Evolutionary conservation across 1,140 invertebrate species (phyloP).

Genomic region (Xylocopa sonorina): DNA sequence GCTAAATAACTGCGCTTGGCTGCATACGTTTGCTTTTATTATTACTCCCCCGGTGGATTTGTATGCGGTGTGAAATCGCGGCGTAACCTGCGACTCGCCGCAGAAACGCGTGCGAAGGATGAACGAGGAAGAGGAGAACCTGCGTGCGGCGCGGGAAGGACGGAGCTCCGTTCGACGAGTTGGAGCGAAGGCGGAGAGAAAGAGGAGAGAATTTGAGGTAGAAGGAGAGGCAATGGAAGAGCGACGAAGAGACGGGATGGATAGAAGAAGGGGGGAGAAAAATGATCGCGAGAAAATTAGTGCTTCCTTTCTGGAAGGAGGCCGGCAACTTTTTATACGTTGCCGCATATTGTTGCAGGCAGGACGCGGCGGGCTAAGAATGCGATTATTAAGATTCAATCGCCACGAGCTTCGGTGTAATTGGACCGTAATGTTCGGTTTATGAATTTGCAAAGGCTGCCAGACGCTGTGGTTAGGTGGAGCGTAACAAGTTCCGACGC

Average conservation of each 20-base stretch:
- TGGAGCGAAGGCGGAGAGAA: not conserved
- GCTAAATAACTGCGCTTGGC: slow-evolving; percentile 51
- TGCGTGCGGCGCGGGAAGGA: not conserved
- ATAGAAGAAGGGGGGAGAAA: not conserved
- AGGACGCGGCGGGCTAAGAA: slow-evolving; percentile 3
- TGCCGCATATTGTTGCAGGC: slow-evolving; percentile 16
- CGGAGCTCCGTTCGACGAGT: not conserved
- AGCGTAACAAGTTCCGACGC: too few species aligned
- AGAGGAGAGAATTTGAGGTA: not conserved
- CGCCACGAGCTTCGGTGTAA: slow-evolving; percentile 12
- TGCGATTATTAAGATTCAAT: slow-evolving; percentile 32
- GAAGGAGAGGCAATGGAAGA: too few species aligned
- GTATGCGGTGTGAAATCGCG: slow-evolving; percentile 36
- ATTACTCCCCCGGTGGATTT: slow-evolving; percentile 37
- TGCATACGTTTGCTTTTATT: slow-evolving; percentile 47
- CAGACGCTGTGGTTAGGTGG: not conserved
- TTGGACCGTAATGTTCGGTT: slow-evolving; percentile 21
- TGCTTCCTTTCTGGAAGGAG: not conserved
- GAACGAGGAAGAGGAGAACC: not conserved
- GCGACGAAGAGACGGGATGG: not conserved
- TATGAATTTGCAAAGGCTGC: slow-evolving; percentile 13
- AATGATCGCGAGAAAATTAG: slow-evolving; percentile 25
- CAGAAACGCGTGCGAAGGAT: slow-evolving; percentile 7
- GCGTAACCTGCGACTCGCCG: slow-evolving; percentile 13
- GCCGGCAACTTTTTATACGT: slow-evolving; percentile 8